phyloP scores from a whole-genome alignment of 1,140 invertebrate species.

The Melitaea cinxia region DNA sequence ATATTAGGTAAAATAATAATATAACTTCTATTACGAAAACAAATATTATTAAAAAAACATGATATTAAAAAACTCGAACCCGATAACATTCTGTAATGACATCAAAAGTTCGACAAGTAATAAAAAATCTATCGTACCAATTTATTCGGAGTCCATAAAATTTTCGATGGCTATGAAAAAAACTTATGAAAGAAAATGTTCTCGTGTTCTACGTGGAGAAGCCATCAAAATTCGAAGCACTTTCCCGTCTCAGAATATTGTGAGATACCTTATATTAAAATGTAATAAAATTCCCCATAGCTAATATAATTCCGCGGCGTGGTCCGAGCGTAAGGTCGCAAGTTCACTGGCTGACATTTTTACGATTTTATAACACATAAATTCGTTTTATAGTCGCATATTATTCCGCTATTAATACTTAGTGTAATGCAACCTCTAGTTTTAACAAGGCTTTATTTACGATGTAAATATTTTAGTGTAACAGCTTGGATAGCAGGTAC shows the following conservation, averaged over 20 bases:
- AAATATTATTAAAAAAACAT: background rate
- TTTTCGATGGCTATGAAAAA: conserved; percentile 50
- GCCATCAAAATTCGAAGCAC: conserved; percentile 65
- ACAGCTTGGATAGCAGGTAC: too few relatives aligned
- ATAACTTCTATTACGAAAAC: background rate
- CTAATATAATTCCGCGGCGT: conserved; percentile 67
- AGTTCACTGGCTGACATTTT: conserved; percentile 36
- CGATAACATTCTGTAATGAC: conserved; percentile 40
- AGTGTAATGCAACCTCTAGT: background rate
- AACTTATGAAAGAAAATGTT: conserved; percentile 60
- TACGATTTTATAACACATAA: conserved; percentile 31
- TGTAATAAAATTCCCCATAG: conserved; percentile 72
- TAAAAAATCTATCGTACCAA: conserved; percentile 47
- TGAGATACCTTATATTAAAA: conserved; percentile 76
- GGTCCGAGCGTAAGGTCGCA: conserved; percentile 44
- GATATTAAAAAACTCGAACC: conserved; percentile 20
- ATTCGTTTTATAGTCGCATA: conserved; percentile 25
- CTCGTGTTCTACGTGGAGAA: conserved; percentile 49
- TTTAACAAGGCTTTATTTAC: background rate
- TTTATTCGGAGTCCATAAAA: conserved; percentile 52
- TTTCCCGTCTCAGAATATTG: conserved; percentile 61
- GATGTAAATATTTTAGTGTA: too few relatives aligned
- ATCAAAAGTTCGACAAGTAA: conserved; percentile 43
- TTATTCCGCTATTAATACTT: conserved; percentile 20
- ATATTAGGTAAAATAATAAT: background rate